Conservation (phyloP, 1,140 invertebrate genomes). For the Phymorhynchus buccinoides region DNA sequence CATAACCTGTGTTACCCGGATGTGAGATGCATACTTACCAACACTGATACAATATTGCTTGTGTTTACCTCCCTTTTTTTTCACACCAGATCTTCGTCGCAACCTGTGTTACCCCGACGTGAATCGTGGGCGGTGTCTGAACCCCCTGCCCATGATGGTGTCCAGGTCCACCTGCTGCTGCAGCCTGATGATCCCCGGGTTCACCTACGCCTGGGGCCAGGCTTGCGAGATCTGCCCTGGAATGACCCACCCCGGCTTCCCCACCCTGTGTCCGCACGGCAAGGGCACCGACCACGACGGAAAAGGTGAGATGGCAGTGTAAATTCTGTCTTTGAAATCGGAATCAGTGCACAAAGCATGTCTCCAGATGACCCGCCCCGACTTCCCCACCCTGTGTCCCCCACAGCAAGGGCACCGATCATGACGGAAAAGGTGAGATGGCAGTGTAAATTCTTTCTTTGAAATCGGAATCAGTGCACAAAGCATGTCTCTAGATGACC, state of each 20-base stretch:
- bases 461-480: no score
- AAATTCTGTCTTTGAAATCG: no score
- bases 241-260: slow-evolving; percentile 81
- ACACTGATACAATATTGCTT: no score
- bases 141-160: slow-evolving; percentile 83
- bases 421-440: slow-evolving; percentile 86
- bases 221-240: slow-evolving; percentile 85
- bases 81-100: slow-evolving; percentile 81
- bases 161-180: slow-evolving; percentile 91
- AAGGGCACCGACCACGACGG: slow-evolving; percentile 87
- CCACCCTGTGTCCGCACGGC: slow-evolving; percentile 85
- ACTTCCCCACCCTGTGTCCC: slow-evolving; percentile 86
- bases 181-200: slow-evolving; percentile 80
- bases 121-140: slow-evolving; percentile 83
- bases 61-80: no score
- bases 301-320: no score
- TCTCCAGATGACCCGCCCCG: slow-evolving; percentile 80
- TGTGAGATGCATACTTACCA: no score
- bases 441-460: no score
- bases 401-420: slow-evolving; percentile 85
- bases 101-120: slow-evolving; percentile 88
- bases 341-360: no score
- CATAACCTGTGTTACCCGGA: no score
- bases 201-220: slow-evolving; percentile 85
- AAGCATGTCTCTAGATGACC: no score